Base-by-base conservation (phyloP, 2,797 vertebrate species). In the Sciaenops ocellatus region DNA sequence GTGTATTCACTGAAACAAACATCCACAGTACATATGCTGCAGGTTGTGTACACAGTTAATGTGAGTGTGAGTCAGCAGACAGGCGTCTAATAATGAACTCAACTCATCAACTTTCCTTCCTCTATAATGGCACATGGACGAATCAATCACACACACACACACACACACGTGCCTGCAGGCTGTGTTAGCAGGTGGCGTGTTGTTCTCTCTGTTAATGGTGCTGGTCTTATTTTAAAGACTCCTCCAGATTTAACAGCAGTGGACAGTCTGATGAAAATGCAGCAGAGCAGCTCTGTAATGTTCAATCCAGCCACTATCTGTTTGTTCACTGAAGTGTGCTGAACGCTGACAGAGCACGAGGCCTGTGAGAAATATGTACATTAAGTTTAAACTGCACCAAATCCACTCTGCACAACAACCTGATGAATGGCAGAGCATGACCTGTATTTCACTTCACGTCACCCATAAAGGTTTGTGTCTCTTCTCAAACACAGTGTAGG, bases 11-110 rank as follows among this genome's bases (percentile, higher is more conserved):
- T 60, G 50, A 76, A 80, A 51, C 51, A 75, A 71, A 76, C 51
- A 5, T 47, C 52, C 22, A 57, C 22, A 38, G 59, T 28, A 46
- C 47, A 44, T 1, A 18, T 22, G 24, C 2, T 5, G 52, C 64
- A 41, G 52, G 41, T 52, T 76, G 62, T 77, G 73, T 57, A 52
- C 57, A 59, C 62, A 67, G 62, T 63, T 65, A 57, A 47, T 48
- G 68, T 26, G 28, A 78, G 64, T 8, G 54, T 62, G 78, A 76
- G 72, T 83, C 75, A 85, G 77, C 82, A 85, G 64, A 63, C 24
- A 26, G 30, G 41, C 4, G 24, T 38, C 61, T 78, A 88, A 85
- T 85, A 59, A 87, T 88, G 76, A 83, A 80, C 78, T 71, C 20
- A 4, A 50, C 72, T 73, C 1, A 6, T 79, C 52, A 66, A 61